Base-by-base conservation (phyloP, 2,797 vertebrate species). In the Babyrousa celebensis region DNA sequence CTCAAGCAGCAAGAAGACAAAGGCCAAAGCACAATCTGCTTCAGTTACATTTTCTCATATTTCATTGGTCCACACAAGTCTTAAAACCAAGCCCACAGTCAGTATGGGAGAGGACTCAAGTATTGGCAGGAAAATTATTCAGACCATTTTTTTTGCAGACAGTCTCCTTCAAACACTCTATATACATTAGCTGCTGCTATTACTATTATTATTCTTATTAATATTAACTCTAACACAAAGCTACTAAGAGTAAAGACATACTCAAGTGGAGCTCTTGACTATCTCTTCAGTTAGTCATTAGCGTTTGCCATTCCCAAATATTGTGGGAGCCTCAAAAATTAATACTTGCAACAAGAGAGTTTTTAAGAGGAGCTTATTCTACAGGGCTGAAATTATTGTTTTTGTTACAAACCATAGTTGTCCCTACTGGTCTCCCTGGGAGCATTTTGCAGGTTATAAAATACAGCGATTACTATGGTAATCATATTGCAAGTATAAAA, bases 401-500 rank as follows among this genome's bases (percentile, higher is more conserved):
- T 98, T 98, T 97, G 96, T 97, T 98, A 96, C 95, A 97, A 97
- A 98, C 95, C 71, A 58, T 98, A 97, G 96, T 94, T 95, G 95
- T 97, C 97, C 96, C 93, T 95, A 93, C 95, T 85, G 93, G 96
- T 96, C 96, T 98, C 97, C 95, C 95, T 80, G 96, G 97, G 96
- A 97, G 97, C 78, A 96, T 97, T 97, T 97, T 97, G 92, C 93
- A 96, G 95, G 97, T 97, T 98, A 97, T 98, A 98, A 98, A 98
- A 98, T 97, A 98, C 85, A 97, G 67, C 79, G 70, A 98, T 98
- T 97, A 97, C 95, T 97, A 97, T 98, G 97, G 97, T 98, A 97
- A 98, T 97, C 97, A 97, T 97, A 97, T 96, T 96, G 96, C 97
- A 91, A 97, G 96, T 97, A 97, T 97, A 94, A 93, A 95, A 97